Evolutionary conservation across 1,140 invertebrate species (phyloP), one percentile per base, ranked within the genome.

Genomic region (Neodiprion lecontei): DNA sequence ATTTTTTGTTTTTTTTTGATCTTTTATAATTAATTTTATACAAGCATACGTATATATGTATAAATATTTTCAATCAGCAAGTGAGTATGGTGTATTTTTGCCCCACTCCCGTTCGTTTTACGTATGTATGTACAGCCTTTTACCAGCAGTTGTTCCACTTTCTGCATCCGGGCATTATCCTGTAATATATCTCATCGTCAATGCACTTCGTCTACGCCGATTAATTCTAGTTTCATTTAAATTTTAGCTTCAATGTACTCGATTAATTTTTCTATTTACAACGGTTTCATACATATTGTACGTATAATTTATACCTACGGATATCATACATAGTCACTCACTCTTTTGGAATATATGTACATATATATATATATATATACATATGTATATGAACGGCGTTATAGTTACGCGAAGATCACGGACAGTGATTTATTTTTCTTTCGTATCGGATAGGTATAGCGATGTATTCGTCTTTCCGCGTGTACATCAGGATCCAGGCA

Each of bases 41-140:
- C 9, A 69, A 69, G 5, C 47, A 21, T 17, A 69, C 14, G 12
- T 50, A n/a, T 71, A 71, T 49, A 71, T 8, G 3, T 49, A 71
- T 71, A 71, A 83, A 82, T 82, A 81, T 83, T 40, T 81, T 83
- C 75, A 81, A 80, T 82, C 81, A 82, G 82, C 82, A 82, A 81
- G 77, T 82, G 81, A 82, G 80, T 82, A 61, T 9, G 78, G 77
- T 48, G 70, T 71, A 71, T 48, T 50, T 7, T 71, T 71, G 70
- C 70, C 50, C 70, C 28, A n/a, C 28, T 71, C 48, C 21, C 70
- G 7, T 71, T 69, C 9, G 4, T 69, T 47, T 47, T 23, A 14
- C 21, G 21, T 69, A 21, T 47, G 21, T 69, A 14, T 69, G 23
- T 28, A 17, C 67, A 7, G 12, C 40, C 21, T 61, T 61, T 14